Base-by-base conservation (phyloP, 2,888 invertebrate genomes). In the Ptilodon capucinus region DNA sequence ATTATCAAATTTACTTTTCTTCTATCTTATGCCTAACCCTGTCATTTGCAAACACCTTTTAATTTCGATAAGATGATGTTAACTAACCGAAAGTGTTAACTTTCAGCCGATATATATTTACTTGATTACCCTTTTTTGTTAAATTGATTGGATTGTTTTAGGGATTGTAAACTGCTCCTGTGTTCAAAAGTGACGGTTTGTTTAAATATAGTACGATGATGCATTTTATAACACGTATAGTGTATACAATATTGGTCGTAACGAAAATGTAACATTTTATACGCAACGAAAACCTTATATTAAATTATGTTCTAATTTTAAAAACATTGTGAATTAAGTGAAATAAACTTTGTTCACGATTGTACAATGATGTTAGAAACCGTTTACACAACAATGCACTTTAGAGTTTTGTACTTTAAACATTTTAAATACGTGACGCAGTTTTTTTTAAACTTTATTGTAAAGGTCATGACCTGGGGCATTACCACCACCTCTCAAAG, bases 91-190 rank as follows among this genome's bases (percentile, higher is more conserved):
- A 28, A 28, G n/a, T 28, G 28, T 28, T n/a, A 11, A 11, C 28
- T 8, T 23, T 23, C 0, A 23, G 23, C 5, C 4, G 11, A n/a
- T 28, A 8, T 11, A 28, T 11, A n/a, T 1, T 28, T 28, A 17
- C 19, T 48, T 40, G 44, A 41, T 59, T 58, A 41, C 40, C 34
- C 47, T 46, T 54, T 16, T 51, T 44, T 34, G 17, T 45, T 34
- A 46, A 44, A 47, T 42, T 25, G 34, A 51, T 39, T 23, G 13
- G 2, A 1, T 19, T 3, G 32, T 28, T n/a, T 47, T 21, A 39
- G 41, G n/a, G 28, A 28, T 28, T 28, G 28, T 28, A 28, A 4
- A n/a, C 28, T 11, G n/a, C 4, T n/a, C n/a, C n/a, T 7, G 23
- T 23, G 8, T 23, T 8, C 23, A 6, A 23, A n/a, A n/a, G n/a